These are phyloP conservation scores for Furnarius figulus DNA, from an alignment of 2,113 vertebrate species.

Conservation along the genomic window DNA sequence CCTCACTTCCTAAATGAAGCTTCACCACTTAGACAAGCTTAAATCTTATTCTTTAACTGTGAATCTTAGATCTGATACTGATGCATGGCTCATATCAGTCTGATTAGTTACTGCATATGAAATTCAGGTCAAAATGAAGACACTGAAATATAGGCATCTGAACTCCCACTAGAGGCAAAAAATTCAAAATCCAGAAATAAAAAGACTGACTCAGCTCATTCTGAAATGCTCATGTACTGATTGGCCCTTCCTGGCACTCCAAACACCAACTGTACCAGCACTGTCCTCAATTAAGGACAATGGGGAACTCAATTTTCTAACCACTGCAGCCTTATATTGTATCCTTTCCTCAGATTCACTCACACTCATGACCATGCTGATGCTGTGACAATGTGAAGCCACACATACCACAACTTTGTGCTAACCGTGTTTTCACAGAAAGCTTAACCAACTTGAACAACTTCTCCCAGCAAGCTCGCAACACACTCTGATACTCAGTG, in stretches of 20 bases:
- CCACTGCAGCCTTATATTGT: background rate
- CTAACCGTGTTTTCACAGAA: background rate
- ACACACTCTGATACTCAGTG: background rate
- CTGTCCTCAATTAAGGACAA: background rate
- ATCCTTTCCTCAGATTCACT: background rate
- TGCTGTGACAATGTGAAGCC: background rate
- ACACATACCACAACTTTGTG: rapidly evolving
- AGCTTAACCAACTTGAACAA: background rate
- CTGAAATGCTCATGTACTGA: background rate
- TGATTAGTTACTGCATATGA: background rate
- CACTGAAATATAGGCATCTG: background rate
- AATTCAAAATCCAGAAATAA: background rate
- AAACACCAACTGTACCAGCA: background rate
- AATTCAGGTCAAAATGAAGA: constrained; percentile 13
- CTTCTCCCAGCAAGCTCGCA: background rate
- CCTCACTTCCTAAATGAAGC: background rate
- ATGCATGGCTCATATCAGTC: background rate
- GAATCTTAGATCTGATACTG: background rate
- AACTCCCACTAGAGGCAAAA: background rate
- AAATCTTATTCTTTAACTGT: background rate
- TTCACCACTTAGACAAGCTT: background rate
- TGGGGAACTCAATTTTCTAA: background rate
- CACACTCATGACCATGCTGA: background rate
- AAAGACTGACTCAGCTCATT: background rate
- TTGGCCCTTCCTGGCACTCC: background rate